phyloP scores from a whole-genome alignment of 1,140 invertebrate species.

The Lasaia peninsularis region DNA sequence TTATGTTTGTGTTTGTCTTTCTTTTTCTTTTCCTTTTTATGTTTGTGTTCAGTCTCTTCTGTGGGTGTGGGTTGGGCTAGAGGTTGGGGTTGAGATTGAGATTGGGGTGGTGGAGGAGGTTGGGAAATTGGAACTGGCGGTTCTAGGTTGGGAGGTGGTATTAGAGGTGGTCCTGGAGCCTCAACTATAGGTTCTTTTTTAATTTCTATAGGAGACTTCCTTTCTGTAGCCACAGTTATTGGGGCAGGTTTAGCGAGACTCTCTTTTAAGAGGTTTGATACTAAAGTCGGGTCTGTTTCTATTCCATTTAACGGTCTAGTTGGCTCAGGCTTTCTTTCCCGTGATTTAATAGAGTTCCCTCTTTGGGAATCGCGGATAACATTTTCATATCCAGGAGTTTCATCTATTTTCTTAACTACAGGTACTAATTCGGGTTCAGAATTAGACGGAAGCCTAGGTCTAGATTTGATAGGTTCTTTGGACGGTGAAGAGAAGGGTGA shows the following conservation, averaged over 20 bases:
- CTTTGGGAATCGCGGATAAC: constrained; percentile 56
- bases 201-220: constrained; percentile 47
- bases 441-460: constrained; percentile 45
- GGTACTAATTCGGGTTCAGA: constrained; percentile 63
- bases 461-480: constrained; percentile 37
- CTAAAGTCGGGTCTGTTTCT: constrained; percentile 69
- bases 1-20: constrained; percentile 77
- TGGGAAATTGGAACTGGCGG: constrained; percentile 5
- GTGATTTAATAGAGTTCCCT: constrained; percentile 40
- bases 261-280: constrained; percentile 72
- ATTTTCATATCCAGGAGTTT: constrained; percentile 65
- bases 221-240: constrained; percentile 55
- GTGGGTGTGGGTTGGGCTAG: constrained; percentile 27
- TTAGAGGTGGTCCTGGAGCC: constrained; percentile 16
- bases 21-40: constrained; percentile 74
- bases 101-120: constrained; percentile 20
- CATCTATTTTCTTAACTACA: constrained; percentile 66
- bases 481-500: constrained; percentile 68
- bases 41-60: constrained; percentile 52
- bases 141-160: constrained; percentile 20
- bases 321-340: constrained; percentile 38
- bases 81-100: constrained; percentile 20
- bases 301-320: constrained; percentile 54
- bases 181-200: constrained; percentile 47
- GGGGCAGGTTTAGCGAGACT: constrained; percentile 63